Conservation (phyloP, 2,113 vertebrate species). For the Malaclemys terrapin region DNA sequence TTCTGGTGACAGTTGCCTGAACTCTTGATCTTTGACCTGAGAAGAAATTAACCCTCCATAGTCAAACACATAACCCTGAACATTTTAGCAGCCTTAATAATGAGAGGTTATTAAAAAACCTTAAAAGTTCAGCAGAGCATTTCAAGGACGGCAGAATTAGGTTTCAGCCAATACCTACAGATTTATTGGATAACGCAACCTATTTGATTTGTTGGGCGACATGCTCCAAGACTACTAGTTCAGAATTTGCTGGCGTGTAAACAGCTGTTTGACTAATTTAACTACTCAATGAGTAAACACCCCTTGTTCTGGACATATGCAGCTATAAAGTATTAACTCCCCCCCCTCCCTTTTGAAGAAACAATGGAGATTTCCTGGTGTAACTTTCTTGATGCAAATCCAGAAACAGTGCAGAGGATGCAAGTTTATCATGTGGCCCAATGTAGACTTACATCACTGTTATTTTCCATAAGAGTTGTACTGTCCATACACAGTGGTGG, state of each 20-base stretch:
- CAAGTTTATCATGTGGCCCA: background rate
- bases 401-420: background rate
- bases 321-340: background rate
- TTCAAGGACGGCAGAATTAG: conserved; percentile 70
- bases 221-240: background rate
- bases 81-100: conserved; percentile 53
- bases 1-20: conserved; percentile 84
- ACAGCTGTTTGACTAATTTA: conserved; percentile 33
- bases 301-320: background rate
- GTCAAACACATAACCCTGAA: background rate
- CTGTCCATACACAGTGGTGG: background rate
- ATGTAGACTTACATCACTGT: background rate
- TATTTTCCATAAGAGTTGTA: background rate
- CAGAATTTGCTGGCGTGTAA: conserved; percentile 41
- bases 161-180: conserved; percentile 54
- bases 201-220: conserved; percentile 62
- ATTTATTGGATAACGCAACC: conserved; percentile 67
- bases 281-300: background rate
- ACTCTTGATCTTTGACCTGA: conserved; percentile 84
- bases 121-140: conserved; percentile 69
- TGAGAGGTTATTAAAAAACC: conserved; percentile 59
- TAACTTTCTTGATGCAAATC: background rate
- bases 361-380: background rate
- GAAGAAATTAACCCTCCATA: conserved; percentile 63
- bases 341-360: background rate